Evolutionary conservation across 2,888 invertebrate genomes (phyloP).

Genomic region (Amphipyra berbera): DNA sequence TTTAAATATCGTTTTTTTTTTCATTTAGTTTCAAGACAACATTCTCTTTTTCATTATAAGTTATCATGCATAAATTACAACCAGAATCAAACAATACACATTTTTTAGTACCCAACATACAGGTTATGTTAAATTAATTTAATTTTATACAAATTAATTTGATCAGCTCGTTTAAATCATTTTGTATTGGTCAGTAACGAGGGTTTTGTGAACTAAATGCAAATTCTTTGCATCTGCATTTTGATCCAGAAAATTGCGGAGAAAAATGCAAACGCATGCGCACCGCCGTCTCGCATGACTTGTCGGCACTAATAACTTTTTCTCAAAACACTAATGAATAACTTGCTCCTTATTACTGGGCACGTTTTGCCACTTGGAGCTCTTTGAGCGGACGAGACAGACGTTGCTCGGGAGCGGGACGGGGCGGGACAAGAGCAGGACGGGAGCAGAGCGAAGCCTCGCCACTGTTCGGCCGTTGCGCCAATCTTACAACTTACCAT

Average conservation of each 20-base stretch:
- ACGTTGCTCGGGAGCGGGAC: slow-evolving; percentile 39
- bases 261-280: slow-evolving; percentile 84
- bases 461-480: slow-evolving; percentile 62
- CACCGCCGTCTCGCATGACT: slow-evolving; percentile 74
- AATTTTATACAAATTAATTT: slow-evolving; percentile 27
- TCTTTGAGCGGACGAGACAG: slow-evolving; percentile 54
- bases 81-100: slow-evolving; percentile 15
- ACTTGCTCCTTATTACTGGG: slow-evolving; percentile 84
- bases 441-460: slow-evolving; percentile 19
- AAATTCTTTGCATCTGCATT: slow-evolving; percentile 61
- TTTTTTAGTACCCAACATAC: slow-evolving; percentile 15
- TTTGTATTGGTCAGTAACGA: slow-evolving; percentile 55
- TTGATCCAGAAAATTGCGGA: slow-evolving; percentile 77
- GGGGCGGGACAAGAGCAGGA: slow-evolving; percentile 14
- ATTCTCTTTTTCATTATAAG: slow-evolving; percentile 29
- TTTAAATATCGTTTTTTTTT: slow-evolving; percentile 17
- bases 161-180: slow-evolving; percentile 23
- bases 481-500: slow-evolving; percentile 79
- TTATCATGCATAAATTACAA: slow-evolving; percentile 15
- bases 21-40: slow-evolving; percentile 4
- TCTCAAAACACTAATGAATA: slow-evolving; percentile 89
- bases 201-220: slow-evolving; percentile 49
- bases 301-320: slow-evolving; percentile 84
- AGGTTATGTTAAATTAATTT: slow-evolving; percentile 21
- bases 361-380: slow-evolving; percentile 83